Base-by-base conservation (phyloP, 2,888 invertebrate genomes). In the Archips xylosteana region DNA sequence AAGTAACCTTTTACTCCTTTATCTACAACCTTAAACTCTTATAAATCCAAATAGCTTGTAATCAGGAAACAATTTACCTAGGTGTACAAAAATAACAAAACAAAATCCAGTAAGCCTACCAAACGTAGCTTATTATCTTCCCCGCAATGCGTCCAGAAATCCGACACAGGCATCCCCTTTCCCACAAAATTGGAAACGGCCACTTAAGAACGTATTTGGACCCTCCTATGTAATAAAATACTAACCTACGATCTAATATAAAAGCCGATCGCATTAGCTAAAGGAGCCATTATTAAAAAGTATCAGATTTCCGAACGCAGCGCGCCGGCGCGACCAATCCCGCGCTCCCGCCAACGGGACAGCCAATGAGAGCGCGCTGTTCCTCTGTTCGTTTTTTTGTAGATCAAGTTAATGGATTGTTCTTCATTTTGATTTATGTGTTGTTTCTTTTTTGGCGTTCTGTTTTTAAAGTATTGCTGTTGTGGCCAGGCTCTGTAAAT, bases 261-360 rank as follows among this genome's bases (percentile, higher is more conserved):
- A 89, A 89, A 89, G 89, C 85, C 89, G 92, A 92, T 92, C 94
- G 90, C 92, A 94, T 94, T 94, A 94, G 89, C 91, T 86, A 89
- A 91, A 93, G 91, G 88, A 93, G 91, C 94, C 93, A 94, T 94
- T 94, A 94, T 94, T 94, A 94, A 94, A 94, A 94, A 94, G 93
- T 94, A 94, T 94, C 94, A 87, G 86, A 87, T 94, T 94, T 89
- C 94, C 74, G 88, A 92, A 90, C 92, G 92, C 87, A 87, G 80
- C 85, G 86, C 85, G 85, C 79, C 81, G 80, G 80, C 80, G 79
- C 83, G 82, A 77, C 94, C 93, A 94, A 94, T 94, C 82, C 82
- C 81, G 84, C 76, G 80, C 84, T 82, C 83, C 88, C 88, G 89
- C 87, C 87, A 86, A 82, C 81, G 77, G 80, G 79, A 62, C 84